These are phyloP conservation scores for Melanchra persicariae DNA, from an alignment of 2,888 invertebrate species.

Conservation along the genomic window DNA sequence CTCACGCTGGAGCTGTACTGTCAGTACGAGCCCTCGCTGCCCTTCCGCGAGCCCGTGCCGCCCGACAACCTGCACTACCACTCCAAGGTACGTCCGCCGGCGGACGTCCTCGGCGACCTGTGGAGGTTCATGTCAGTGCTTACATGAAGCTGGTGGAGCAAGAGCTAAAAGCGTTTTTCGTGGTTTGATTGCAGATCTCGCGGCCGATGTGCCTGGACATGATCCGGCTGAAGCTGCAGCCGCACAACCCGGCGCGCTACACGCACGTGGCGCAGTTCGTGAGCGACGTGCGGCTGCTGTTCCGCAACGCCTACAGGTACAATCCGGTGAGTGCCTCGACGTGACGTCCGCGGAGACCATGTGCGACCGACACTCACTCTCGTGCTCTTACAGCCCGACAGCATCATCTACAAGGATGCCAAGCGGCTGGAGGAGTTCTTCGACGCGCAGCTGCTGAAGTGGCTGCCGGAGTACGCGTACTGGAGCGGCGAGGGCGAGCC, in stretches of 20 bases:
- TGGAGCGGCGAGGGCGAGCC: conserved; percentile 85
- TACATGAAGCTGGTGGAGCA: no score
- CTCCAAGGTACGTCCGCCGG: no score
- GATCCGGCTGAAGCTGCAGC: conserved; percentile 95
- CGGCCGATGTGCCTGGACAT: conserved; percentile 96
- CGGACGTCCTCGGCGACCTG: no score
- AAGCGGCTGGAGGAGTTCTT: conserved; percentile 96
- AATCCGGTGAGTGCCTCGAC: conserved; percentile 94
- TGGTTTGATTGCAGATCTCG: conserved; percentile 89
- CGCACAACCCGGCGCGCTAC: conserved; percentile 93
- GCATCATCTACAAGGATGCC: conserved; percentile 94
- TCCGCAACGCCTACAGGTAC: conserved; percentile 96
- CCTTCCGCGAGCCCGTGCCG: no score
- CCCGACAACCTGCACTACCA: no score
- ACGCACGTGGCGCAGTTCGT: conserved; percentile 94
- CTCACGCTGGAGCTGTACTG: no score
- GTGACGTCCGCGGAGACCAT: no score
- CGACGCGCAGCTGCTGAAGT: conserved; percentile 95
- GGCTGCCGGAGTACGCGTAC: conserved; percentile 94
- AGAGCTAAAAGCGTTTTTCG: no score
- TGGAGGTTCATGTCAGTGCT: no score
- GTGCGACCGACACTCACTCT: no score
- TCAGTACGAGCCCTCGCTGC: no score
- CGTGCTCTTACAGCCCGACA: conserved; percentile 92
- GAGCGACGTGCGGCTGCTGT: conserved; percentile 95